Evolutionary conservation across 2,113 vertebrate species (phyloP), one percentile per base, ranked within the genome.

Genomic region (Gavialis gangeticus): DNA sequence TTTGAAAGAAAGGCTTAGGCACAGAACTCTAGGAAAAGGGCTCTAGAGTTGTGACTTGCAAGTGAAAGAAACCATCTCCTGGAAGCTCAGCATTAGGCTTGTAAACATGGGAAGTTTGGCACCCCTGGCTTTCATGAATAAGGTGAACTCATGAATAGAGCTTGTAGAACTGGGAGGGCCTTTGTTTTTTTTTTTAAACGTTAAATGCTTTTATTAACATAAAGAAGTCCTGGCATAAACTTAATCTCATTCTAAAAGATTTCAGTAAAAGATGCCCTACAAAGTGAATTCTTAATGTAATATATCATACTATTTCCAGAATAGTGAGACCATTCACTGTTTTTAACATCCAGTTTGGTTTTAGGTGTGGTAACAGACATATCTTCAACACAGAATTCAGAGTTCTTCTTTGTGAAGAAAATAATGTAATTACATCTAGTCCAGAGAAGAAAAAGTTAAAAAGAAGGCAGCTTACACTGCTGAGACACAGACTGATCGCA

Each of bases 311-410:
- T 57, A 46, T 79, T 88, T 94, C 79, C 11, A 4, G 37, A 73
- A 85, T 78, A 22, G 56, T 67, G 92, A 87, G 60, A 18, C 24
- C 75, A 73, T 75, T 84, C 54, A 84, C 24, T 37, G 55, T 10
- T 64, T 79, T 85, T 90, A 90, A 90, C 79, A 85, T 75, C 30
- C 66, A 75, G 79, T 78, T 86, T 64, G 56, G 90, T 95, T 94
- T 96, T 94, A 86, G 83, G 75, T 87, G 84, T 64, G 64, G 76
- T 96, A 86, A 94, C 89, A 82, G 95, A 92, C 79, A 96, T 87
- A 62, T 84, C 84, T 92, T 96, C 96, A 97, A 94, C 85, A 94
- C 92, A 90, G 59, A 57, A 28, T n/a, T 77, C 62, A 37, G 83
- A 94, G 55, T 57, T 16, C 30, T 89, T 79, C 46, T 64, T 94